Evolutionary conservation across 2,113 vertebrate species (phyloP).

Genomic region (Nyctereutes procyonoides): DNA sequence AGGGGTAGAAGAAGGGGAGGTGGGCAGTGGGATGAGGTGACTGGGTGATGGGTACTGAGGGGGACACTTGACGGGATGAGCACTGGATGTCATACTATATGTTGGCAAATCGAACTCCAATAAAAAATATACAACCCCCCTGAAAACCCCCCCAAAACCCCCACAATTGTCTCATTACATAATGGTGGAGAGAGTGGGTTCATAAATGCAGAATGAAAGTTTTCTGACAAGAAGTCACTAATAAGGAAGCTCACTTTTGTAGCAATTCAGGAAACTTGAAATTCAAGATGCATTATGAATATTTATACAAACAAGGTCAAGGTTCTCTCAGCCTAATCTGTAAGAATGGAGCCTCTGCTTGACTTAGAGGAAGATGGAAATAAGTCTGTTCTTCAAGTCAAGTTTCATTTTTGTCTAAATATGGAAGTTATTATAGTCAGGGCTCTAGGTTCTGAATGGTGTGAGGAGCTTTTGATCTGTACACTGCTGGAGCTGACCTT

Average conservation of each 20-base stretch:
- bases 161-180: not conserved
- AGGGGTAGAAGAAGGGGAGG: too few species aligned
- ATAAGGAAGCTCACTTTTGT: conserved; percentile 31
- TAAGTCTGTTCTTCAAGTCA: conserved; percentile 52
- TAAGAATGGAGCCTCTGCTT: not conserved
- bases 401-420: conserved; percentile 52
- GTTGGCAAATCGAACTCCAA: too few species aligned
- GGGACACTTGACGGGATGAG: too few species aligned
- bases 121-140: too few species aligned
- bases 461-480: not conserved
- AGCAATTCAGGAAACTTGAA: conserved; percentile 42
- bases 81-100: too few species aligned
- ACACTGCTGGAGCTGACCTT: not conserved
- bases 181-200: not conserved
- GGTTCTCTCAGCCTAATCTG: conserved; percentile 14
- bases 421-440: not conserved
- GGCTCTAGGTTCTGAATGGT: not conserved
- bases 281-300: conserved; percentile 3
- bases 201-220: conserved; percentile 32
- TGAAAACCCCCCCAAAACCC: too few species aligned
- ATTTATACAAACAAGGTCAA: conserved; percentile 30
- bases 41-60: too few species aligned
- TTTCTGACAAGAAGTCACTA: not conserved
- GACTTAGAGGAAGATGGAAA: conserved; percentile 32
- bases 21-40: too few species aligned